Base-by-base conservation (phyloP, 2,888 invertebrate genomes). In the Athripsodes cinereus region DNA sequence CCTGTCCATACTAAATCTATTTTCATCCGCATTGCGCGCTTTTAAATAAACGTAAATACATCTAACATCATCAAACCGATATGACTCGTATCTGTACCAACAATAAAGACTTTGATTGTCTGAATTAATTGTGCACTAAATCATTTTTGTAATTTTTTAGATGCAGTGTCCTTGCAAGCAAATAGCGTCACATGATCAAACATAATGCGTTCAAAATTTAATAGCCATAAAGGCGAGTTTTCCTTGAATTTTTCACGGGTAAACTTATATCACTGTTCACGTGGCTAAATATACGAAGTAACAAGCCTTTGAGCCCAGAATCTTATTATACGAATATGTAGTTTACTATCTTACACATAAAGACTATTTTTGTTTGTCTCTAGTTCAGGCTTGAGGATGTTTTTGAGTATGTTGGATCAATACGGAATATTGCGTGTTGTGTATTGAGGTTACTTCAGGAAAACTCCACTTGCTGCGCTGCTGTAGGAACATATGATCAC, bases 1-100 rank as follows among this genome's bases (percentile, higher is more conserved):
- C 60, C 54, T 60, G 60, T 50, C 46, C 26, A 53, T 47, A 54
- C 22, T 31, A 35, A 55, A 55, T 58, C 58, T 58, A 59, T 59
- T 59, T 59, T 55, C 52, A 59, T 59, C 59, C 58, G 58, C 48
- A 52, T 50, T 53, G 18, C 47, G 22, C 46, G 22, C 19, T 31
- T 21, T 35, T 18, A 56, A 22, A 22, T n/a, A 53, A 53, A 53
- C 46, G 46, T 22, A 46, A 20, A 47, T 47, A 8, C 47, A 21
- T 19, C 21, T 2, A 8, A 44, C 44, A 44, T 8, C 3, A 44
- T 5, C 13, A 44, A 8, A 44, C 6, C 5, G 18, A 44, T 16
- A 44, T 44, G 6, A 44, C 18, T 18, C 44, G 3, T 44, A 16
- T 16, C 5, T 2, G 18, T 13, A 13, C 44, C 2, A 13, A 8